A percentile compares a stretch with the other conserved stretches of the same genome.
phyloP scores from a whole-genome alignment of 2,888 invertebrate species.

The Euproctis similis region DNA sequence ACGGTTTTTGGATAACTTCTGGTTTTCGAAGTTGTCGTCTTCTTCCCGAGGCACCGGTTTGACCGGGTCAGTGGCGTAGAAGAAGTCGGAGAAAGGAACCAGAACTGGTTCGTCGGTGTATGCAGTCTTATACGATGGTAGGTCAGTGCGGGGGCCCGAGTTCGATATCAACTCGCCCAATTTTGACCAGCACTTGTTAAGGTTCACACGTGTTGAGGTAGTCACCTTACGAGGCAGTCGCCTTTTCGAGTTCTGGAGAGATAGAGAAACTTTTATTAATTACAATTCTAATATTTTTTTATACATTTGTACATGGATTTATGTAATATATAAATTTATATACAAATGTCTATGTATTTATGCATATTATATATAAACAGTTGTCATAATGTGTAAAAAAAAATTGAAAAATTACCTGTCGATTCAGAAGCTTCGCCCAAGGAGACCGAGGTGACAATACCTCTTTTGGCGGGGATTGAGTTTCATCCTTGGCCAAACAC shows the following conservation, averaged over 20 bases:
- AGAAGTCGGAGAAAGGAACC: conserved; percentile 58
- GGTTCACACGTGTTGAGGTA: conserved; percentile 76
- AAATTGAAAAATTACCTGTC: too few species aligned
- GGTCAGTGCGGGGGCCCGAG: conserved; percentile 56
- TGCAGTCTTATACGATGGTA: conserved; percentile 67
- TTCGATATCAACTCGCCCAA: conserved; percentile 76
- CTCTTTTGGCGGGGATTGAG: conserved; percentile 60
- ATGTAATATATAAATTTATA: too few species aligned
- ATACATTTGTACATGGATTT: too few species aligned
- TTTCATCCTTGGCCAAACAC: conserved; percentile 73
- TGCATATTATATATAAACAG: too few species aligned
- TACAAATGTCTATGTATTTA: too few species aligned
- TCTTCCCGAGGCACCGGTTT: conserved; percentile 60
- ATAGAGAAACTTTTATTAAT: conserved; percentile 30
- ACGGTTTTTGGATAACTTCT: conserved; percentile 60
- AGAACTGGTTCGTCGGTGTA: conserved; percentile 59
- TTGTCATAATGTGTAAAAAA: too few species aligned
- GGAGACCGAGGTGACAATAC: conserved; percentile 68
- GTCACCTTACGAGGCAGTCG: conserved; percentile 75
- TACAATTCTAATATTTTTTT: conserved; percentile 5
- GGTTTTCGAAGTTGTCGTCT: conserved; percentile 63
- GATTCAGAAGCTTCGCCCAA: conserved; percentile 72
- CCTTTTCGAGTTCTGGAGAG: conserved; percentile 73
- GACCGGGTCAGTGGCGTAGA: conserved; percentile 58
- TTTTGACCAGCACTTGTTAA: conserved; percentile 79